Base-by-base conservation (phyloP, 1,140 invertebrate species). In the Meteorus sp. region DNA sequence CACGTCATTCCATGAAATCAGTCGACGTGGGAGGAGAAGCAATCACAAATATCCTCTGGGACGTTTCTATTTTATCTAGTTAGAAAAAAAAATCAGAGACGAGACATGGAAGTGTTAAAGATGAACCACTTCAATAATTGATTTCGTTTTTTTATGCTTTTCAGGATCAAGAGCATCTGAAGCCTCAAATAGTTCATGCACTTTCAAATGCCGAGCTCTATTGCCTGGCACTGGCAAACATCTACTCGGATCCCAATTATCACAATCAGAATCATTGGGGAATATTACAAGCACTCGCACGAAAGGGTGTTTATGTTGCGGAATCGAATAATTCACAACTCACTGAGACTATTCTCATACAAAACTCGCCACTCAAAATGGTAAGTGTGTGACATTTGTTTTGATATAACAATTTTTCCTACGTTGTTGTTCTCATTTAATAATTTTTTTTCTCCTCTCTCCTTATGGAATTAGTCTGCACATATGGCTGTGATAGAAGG, bases 401-500 rank as follows among this genome's bases (percentile, higher is more conserved):
- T 20, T 22, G 19, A 33, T 33, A 51, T 51, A 19, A 8, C 25
- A 11, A 27, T 15, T 25, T 47, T n/a, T 39, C n/a, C 22, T 29
- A 20, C 22, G 35, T 33, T 19, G 52, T 20, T n/a, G 39, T 27
- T 56, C 4, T n/a, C 37, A 39, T 54, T 35, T 37, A 43, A 62
- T 44, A 11, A 55, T 60, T 80, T 78, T 29, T 71, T 71, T 80
- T 82, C 33, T 76, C 98, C 95, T 90, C 86, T 76, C 93, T 94
- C 64, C 97, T 99, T 81, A 89, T 98, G 87, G 88, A n/a, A n/a
- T 33, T 76, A 98, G 96, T 90, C 86, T 76, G 93, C 94, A 65
- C 97, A 99, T 81, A 89, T 98, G 87, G 88, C 92, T 76, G 91
- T 99, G 78, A 96, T 98, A 81, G 95, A 99, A 84, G 92, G 93